Evolutionary conservation across 2,797 vertebrate genomes (phyloP).

Genomic region (Cetoscarus ocellatus): DNA sequence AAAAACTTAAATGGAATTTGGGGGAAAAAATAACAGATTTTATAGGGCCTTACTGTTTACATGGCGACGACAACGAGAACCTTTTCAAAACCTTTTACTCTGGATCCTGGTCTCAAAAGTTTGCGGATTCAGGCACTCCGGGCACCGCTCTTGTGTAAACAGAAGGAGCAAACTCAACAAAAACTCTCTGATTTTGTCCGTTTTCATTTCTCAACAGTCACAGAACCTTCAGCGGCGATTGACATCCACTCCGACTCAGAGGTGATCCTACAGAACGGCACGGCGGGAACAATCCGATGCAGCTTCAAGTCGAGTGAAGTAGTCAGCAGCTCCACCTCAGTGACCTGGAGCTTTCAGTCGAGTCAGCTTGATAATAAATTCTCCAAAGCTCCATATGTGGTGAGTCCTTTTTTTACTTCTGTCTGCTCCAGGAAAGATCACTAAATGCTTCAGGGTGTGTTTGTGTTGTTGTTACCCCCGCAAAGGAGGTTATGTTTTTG

Average conservation of each 20-base stretch:
- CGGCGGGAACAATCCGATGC: constrained; percentile 87
- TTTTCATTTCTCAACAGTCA: constrained; percentile 54
- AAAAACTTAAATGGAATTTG: no score
- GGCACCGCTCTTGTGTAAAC: no score
- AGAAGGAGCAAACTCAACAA: no score
- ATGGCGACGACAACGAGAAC: no score
- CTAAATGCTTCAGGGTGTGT: constrained; percentile 50
- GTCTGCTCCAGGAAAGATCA: neutral
- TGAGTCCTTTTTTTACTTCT: constrained; percentile 32
- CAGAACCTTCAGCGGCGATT: constrained; percentile 76
- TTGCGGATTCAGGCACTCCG: no score
- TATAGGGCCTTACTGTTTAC: no score
- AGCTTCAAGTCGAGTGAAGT: constrained; percentile 88
- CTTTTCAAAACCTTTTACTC: no score
- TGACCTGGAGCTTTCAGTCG: constrained; percentile 90
- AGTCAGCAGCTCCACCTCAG: constrained; percentile 82
- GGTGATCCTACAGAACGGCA: constrained; percentile 91
- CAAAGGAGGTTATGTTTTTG: no score
- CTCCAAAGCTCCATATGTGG: constrained; percentile 43
- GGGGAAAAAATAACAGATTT: no score
- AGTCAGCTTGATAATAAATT: constrained; percentile 72
- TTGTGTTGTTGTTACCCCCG: constrained; percentile 37
- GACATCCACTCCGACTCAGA: constrained; percentile 88
- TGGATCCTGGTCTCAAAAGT: no score
- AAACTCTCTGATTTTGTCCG: no score